Percentiles rank a stretch among this genome's conserved stretches.
These are phyloP conservation scores for Huso huso DNA, from an alignment of 2,797 vertebrate species.

Conservation along the genomic window DNA sequence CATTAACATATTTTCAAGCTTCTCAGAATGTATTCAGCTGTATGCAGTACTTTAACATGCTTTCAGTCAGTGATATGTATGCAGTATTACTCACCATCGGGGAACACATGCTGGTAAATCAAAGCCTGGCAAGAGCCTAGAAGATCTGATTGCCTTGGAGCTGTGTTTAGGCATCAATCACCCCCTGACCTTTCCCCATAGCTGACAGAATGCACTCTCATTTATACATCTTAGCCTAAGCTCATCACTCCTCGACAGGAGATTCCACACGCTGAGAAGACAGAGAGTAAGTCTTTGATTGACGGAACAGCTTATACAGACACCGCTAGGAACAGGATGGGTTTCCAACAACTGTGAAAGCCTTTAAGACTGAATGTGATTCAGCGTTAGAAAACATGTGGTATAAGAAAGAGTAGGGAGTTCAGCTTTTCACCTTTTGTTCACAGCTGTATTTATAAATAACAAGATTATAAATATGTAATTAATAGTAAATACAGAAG, in stretches of 20 bases:
- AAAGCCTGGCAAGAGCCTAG: background rate
- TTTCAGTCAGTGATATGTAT: background rate
- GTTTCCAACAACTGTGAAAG: too few relatives aligned
- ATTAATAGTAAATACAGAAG: too few relatives aligned
- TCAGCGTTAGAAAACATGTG: too few relatives aligned
- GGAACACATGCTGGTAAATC: slow-evolving; percentile 1
- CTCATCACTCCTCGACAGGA: background rate
- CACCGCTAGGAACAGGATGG: too few relatives aligned
- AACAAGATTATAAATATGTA: too few relatives aligned
- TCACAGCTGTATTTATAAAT: too few relatives aligned
- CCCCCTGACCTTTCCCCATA: background rate
- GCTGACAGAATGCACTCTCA: background rate
- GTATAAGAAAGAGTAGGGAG: too few relatives aligned
- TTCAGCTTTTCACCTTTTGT: too few relatives aligned
- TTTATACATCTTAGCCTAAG: slow-evolving; percentile 4
- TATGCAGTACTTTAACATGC: too few relatives aligned
- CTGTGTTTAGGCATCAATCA: slow-evolving; percentile 2
- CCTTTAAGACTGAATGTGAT: too few relatives aligned
- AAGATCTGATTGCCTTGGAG: slow-evolving; percentile 1
- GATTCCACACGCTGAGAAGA: background rate
- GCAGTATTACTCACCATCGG: background rate
- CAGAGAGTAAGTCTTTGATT: background rate
- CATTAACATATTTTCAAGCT: too few relatives aligned
- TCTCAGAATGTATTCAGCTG: too few relatives aligned
- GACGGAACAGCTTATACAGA: background rate